phyloP scores from a whole-genome alignment of 2,113 vertebrate species.

The Ailurus styani region DNA sequence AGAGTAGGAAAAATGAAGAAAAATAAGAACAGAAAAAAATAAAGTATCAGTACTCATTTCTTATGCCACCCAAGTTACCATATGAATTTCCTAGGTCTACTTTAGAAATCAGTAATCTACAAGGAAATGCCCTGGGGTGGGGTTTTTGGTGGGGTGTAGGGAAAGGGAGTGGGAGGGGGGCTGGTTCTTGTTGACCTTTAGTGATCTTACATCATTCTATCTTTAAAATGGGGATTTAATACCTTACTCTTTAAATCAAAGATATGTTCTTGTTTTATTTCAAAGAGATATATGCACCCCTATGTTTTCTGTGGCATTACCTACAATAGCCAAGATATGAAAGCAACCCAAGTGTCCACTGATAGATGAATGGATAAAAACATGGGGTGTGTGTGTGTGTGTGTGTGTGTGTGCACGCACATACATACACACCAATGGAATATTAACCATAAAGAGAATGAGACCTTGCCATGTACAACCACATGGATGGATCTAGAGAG shows the following conservation, averaged over 20 bases:
- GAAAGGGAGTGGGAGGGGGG: accelerated
- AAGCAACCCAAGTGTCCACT: background rate
- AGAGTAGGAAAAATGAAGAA: background rate
- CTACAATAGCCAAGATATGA: background rate
- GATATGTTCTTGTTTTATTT: background rate
- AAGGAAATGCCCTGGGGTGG: background rate
- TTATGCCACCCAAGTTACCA: background rate
- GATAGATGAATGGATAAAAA: background rate
- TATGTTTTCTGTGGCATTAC: background rate
- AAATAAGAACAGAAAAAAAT: background rate
- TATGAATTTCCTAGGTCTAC: background rate
- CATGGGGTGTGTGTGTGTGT: background rate
- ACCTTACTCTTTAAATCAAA: background rate
- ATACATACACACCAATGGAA: no score
- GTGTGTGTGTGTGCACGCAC: background rate
- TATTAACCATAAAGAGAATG: background rate
- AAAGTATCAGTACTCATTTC: background rate
- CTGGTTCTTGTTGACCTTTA: background rate
- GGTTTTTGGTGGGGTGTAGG: background rate
- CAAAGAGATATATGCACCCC: background rate
- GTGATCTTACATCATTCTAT: background rate
- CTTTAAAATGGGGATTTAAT: constrained; percentile 16
- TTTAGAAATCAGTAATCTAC: background rate
- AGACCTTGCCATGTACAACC: background rate
- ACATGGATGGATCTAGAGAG: background rate